These are phyloP conservation scores for Drosophila sordidula DNA, from an alignment of 2,888 invertebrate species.

Conservation along the genomic window DNA sequence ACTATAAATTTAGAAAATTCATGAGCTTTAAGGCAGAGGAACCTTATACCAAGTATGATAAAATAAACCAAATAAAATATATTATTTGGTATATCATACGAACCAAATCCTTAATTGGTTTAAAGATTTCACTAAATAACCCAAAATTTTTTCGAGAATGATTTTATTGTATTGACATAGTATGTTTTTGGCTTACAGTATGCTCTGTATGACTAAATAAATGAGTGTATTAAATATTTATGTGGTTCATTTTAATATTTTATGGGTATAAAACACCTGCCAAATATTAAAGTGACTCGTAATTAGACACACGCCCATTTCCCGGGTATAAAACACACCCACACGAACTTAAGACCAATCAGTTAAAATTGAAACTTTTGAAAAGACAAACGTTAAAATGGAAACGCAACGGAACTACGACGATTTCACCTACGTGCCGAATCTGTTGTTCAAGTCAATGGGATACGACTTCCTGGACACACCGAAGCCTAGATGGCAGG, in stretches of 20 bases:
- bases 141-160: no score
- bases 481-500: constrained; percentile 36
- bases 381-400: constrained; percentile 17
- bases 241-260: constrained; percentile 22
- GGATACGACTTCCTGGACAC: constrained; percentile 48
- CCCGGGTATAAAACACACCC: constrained; percentile 25
- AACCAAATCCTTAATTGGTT: no score
- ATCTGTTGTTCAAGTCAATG: constrained; percentile 40
- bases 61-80: no score
- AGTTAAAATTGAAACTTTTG: constrained; percentile 16
- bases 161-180: neutral
- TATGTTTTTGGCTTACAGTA: neutral
- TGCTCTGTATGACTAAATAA: neutral
- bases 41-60: no score
- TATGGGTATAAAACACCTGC: constrained; percentile 5
- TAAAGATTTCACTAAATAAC: no score
- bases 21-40: neutral
- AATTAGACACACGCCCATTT: constrained; percentile 23
- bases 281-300: constrained; percentile 10
- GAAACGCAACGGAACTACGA: constrained; percentile 31
- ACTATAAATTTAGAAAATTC: neutral
- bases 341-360: neutral
- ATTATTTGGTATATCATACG: no score
- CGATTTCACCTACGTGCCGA: constrained; percentile 51
- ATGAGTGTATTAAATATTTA: constrained; percentile 15